Base-by-base conservation (phyloP, 2,113 vertebrate genomes). In the Halcyon malimbica region DNA sequence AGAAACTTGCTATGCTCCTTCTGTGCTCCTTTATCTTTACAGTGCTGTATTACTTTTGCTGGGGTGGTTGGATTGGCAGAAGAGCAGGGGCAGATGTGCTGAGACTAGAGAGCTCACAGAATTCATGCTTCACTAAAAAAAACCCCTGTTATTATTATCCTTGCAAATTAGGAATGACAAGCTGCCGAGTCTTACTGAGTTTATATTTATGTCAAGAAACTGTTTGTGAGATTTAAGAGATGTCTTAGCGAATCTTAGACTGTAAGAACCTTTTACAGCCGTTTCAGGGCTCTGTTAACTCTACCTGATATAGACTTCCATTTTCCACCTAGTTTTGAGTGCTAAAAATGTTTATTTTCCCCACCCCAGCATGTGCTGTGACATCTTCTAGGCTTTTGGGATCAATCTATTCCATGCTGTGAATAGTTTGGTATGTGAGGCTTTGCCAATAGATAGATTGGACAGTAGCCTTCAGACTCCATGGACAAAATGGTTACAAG, bases 91-190 rank as follows among this genome's bases (percentile, higher is more conserved):
- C 95, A 97, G 94, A 94, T 95, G 91, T 97, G 89, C 77, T 79
- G 83, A 91, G 73, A 93, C 65, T 83, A 48, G 83, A 94, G 68
- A 95, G 83, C 87, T 96, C 74, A 51, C 62, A 79, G 71, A 95
- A 96, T 93, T 96, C 89, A 89, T 76, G 77, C 89, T 94, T 95
- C 83, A 71, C 86, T 88, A 48, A 93, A 94, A 85, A 46, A 79
- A 94, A 76, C 2, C 31, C 46, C 50, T 74, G 26, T 91, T 94
- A 83, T 95, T 96, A 96, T 96, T 95, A 93, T 60, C 76, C 65
- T 90, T 96, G 73, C 90, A 96, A 93, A 97, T 96, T 89, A 79
- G 95, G 84, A 87, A 71, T 90, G 90, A 92, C 95, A 93, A 80
- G 60, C 83, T 95, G 80, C 80, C 35, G 90, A 92, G 65, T 19